Evolutionary conservation across 2,888 invertebrate species (phyloP), one percentile per base, ranked within the genome.

Genomic region (Aleiodes leptofemur): DNA sequence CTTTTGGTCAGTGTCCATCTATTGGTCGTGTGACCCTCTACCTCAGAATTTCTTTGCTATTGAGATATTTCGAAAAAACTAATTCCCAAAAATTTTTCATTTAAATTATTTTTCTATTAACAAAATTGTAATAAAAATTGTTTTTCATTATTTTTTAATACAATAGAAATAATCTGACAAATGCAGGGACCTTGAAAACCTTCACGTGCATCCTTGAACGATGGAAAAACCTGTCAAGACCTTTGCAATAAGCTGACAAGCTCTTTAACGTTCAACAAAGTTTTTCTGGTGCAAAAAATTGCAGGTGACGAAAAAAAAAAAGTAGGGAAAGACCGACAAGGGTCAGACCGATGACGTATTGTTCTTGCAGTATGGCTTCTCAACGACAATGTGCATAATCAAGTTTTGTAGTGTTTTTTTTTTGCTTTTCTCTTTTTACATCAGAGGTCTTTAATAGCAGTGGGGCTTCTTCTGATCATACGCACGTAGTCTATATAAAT

Each of bases 181-280:
- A 38, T 38, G 9, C 13, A 6, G 4, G 11, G n/a, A 59, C 59
- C 59, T 59, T 59, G 59, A 59, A 23, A 31, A 4, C 59, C n/a
- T 34, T 38, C 5, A 31, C 11, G 34, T 57, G 31, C 43, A 11
- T 57, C 57, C 57, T 31, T 31, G 57, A 31, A 16, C 9, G 31
- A 57, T 31, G 29, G 31, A 57, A 57, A 57, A 57, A 13, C 31
- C 57, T 57, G 57, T 55, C 55, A 55, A 57, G 57, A 57, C 57
- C 70, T 70, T 70, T 29, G 23, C n/a, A 13, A 57, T 50, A 43
- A 57, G 13, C 38, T 1, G 48, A 56, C 31, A 13, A 13, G 55
- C 31, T 16, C 43, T 57, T 34, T 7, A 57, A 13, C 38, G 59
- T 43, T 11, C 43, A 70, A 43, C 29, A 13, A 38, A 23, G 14